Percentiles rank a stretch among this genome's conserved stretches.
Conservation (phyloP, 2,888 invertebrate genomes). For the Parelbella ahira region DNA sequence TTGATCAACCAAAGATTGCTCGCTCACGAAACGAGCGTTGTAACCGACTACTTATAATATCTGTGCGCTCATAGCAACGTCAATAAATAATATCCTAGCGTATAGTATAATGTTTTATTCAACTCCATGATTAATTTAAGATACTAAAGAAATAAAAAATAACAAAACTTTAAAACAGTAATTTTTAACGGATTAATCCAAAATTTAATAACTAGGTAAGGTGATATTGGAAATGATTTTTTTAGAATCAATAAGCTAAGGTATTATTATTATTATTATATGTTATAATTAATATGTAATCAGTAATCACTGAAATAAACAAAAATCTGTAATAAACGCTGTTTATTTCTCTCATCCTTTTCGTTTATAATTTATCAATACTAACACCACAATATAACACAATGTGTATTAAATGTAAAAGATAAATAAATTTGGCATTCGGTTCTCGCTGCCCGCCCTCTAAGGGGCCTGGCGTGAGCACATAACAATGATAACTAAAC, state of each 20-base stretch:
- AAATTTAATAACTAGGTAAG: slow-evolving; percentile 75
- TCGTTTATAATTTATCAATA: not conserved
- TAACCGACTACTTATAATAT: slow-evolving; percentile 25
- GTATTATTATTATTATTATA: too few relatives aligned
- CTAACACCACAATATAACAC: too few relatives aligned
- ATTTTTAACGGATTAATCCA: slow-evolving; percentile 74
- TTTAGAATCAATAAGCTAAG: slow-evolving; percentile 79
- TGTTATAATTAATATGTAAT: slow-evolving; percentile 78
- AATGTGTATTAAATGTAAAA: too few relatives aligned
- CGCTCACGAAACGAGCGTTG: slow-evolving; percentile 11
- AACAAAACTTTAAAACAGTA: slow-evolving; percentile 63
- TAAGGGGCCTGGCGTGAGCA: too few relatives aligned
- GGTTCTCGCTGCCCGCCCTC: too few relatives aligned
- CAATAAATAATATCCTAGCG: slow-evolving; percentile 29
- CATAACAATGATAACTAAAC: too few relatives aligned
- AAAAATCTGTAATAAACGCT: slow-evolving; percentile 55
- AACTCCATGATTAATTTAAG: slow-evolving; percentile 44
- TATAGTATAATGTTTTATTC: slow-evolving; percentile 32
- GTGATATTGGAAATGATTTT: slow-evolving; percentile 80
- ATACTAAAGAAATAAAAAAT: slow-evolving; percentile 41
- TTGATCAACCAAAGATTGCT: slow-evolving; percentile 46
- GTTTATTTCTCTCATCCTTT: slow-evolving; percentile 35
- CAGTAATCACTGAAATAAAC: slow-evolving; percentile 80
- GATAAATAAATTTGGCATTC: too few relatives aligned
- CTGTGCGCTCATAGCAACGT: slow-evolving; percentile 36